phyloP scores from a whole-genome alignment of 2,888 invertebrate genomes.

The Resseliella maxima region DNA sequence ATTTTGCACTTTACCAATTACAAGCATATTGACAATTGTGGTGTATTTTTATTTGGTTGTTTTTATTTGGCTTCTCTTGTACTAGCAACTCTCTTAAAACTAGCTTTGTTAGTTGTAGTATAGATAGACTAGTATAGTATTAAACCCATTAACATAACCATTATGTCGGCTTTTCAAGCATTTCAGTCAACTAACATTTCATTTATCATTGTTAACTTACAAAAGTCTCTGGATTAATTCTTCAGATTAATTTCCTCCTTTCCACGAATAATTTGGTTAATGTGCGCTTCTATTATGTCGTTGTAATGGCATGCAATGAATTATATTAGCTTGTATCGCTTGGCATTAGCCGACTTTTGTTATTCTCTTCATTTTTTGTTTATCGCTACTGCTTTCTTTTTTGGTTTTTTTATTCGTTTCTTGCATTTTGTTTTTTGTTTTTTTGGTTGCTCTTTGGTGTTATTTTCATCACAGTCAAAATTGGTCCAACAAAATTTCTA shows the following conservation, averaged over 20 bases:
- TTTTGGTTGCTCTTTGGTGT: background rate
- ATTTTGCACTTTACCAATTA: background rate
- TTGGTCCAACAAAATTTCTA: background rate
- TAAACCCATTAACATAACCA: background rate
- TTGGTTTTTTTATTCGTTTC: slow-evolving; percentile 20
- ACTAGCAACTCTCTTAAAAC: no score
- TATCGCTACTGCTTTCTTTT: slow-evolving; percentile 21
- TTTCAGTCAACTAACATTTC: background rate
- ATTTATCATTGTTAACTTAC: background rate
- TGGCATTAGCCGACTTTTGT: background rate
- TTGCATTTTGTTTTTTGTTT: background rate
- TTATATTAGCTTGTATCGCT: background rate
- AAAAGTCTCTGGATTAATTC: slow-evolving; percentile 33
- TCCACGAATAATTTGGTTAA: background rate
- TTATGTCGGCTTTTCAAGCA: background rate
- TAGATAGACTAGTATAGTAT: no score
- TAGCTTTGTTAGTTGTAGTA: no score
- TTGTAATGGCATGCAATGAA: slow-evolving; percentile 15
- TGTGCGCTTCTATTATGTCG: background rate
- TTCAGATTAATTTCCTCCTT: background rate
- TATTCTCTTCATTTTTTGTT: background rate
- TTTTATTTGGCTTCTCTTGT: no score
- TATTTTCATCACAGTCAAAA: slow-evolving; percentile 13
- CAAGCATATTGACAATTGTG: no score
- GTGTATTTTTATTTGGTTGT: no score